Conservation (phyloP, 2,113 vertebrate species). For the Pterocles gutturalis region DNA sequence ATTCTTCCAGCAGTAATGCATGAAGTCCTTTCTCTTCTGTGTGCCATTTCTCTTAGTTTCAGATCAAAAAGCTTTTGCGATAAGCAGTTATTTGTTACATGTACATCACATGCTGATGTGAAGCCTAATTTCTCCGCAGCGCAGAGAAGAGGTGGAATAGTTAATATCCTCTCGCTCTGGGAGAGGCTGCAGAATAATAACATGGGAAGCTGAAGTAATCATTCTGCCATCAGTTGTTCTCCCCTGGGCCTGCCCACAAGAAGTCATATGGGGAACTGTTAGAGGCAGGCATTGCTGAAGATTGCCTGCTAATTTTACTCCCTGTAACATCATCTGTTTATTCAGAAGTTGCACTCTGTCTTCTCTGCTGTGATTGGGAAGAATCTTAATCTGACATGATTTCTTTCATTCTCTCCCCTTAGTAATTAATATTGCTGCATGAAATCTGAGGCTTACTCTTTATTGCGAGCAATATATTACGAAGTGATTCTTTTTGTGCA, state of each 20-base stretch:
- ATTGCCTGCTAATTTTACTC: conserved; percentile 12
- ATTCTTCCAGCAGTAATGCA: background rate
- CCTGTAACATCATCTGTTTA: conserved; percentile 30
- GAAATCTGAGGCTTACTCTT: conserved; percentile 42
- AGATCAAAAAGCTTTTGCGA: conserved; percentile 19
- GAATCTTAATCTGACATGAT: conserved; percentile 49
- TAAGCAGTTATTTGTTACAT: conserved; percentile 38
- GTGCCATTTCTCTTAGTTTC: background rate
- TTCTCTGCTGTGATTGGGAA: conserved; percentile 51
- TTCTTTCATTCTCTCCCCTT: conserved; percentile 51
- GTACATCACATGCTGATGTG: background rate
- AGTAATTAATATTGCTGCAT: conserved; percentile 62
- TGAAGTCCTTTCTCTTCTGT: background rate
- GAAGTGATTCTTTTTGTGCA: conserved; percentile 19
- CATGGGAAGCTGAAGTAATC: conserved; percentile 53
- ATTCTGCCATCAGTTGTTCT: conserved; percentile 51
- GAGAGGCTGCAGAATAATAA: background rate
- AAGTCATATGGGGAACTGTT: conserved; percentile 21
- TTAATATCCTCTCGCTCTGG: background rate
- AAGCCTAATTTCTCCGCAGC: background rate
- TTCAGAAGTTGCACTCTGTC: conserved; percentile 25
- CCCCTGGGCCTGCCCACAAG: conserved; percentile 48
- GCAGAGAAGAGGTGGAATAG: background rate
- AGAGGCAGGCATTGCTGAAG: conserved; percentile 11
- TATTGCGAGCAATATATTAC: conserved; percentile 64